Conservation (phyloP, 2,888 invertebrate species). For the Chrysolina oricalcia region DNA sequence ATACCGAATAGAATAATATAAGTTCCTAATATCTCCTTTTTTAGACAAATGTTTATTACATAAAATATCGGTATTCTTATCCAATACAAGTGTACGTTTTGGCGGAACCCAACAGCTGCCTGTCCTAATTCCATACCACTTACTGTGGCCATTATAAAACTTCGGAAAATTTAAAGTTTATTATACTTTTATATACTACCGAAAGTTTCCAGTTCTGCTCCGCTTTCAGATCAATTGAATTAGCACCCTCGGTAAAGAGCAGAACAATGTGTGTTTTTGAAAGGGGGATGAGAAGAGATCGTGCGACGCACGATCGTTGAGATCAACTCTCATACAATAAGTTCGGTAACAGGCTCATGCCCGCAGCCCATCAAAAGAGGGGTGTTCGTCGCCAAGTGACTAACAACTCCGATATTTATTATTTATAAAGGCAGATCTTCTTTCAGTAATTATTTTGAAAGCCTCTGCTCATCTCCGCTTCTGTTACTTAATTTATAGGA, state of each 20-base stretch:
- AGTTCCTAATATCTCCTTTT: too few relatives aligned
- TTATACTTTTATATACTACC: slow-evolving; percentile 48
- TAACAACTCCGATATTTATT: slow-evolving; percentile 67
- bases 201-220: slow-evolving; percentile 38
- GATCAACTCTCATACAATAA: slow-evolving; percentile 29
- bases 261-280: slow-evolving; percentile 53
- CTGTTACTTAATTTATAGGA: slow-evolving; percentile 64
- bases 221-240: slow-evolving; percentile 56
- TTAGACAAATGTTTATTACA: too few relatives aligned
- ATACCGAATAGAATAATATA: too few relatives aligned
- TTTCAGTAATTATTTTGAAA: slow-evolving; percentile 67
- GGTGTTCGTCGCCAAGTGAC: slow-evolving; percentile 63
- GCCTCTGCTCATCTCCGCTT: slow-evolving; percentile 63
- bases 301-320: slow-evolving; percentile 34
- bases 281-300: slow-evolving; percentile 44
- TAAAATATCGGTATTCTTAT: not conserved
- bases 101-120: not conserved
- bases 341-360: slow-evolving; percentile 42
- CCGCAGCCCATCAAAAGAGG: slow-evolving; percentile 48
- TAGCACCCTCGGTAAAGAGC: slow-evolving; percentile 59
- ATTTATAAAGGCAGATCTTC: slow-evolving; percentile 64
- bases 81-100: not conserved
- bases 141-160: slow-evolving; percentile 25
- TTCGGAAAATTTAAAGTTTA: slow-evolving; percentile 43
- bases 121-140: slow-evolving; percentile 9